Percentiles rank a stretch among this genome's conserved stretches.
Conservation (phyloP, 2,888 invertebrate species). For the Zelleria hepariella region DNA sequence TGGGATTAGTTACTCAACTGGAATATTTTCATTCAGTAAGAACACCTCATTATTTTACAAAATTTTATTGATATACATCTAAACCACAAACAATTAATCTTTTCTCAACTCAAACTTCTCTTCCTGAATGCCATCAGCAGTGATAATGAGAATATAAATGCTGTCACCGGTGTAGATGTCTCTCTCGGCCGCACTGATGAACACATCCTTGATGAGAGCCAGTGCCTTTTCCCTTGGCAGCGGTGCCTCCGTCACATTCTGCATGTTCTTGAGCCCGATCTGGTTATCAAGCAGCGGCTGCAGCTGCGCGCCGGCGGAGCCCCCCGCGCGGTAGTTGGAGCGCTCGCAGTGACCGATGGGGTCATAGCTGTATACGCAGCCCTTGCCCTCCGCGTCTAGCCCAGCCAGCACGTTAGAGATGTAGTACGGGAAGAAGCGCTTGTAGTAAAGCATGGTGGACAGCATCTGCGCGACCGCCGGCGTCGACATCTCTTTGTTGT, state of each 20-base stretch:
- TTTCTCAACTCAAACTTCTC: constrained; percentile 85
- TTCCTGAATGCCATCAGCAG: constrained; percentile 85
- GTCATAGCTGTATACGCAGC: constrained; percentile 96
- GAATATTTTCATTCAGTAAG: constrained; percentile 7
- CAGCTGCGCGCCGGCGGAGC: constrained; percentile 90
- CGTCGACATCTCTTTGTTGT: constrained; percentile 93
- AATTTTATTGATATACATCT: constrained; percentile 8
- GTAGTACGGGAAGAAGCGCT: constrained; percentile 98
- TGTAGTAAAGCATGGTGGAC: constrained; percentile 95
- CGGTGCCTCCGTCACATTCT: constrained; percentile 74
- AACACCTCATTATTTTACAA: constrained; percentile 5
- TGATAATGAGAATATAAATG: constrained; percentile 88
- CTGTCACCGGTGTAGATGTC: constrained; percentile 98
- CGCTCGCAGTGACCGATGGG: constrained; percentile 96
- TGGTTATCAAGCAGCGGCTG: constrained; percentile 98
- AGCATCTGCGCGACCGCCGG: constrained; percentile 96
- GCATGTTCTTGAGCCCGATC: constrained; percentile 91
- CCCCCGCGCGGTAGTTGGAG: constrained; percentile 87
- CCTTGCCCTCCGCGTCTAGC: constrained; percentile 92
- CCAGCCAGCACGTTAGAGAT: constrained; percentile 96
- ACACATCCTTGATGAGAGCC: constrained; percentile 92
- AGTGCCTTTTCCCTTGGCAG: constrained; percentile 86
- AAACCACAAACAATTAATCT: constrained; percentile 78
- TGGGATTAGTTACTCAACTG: constrained; percentile 15
- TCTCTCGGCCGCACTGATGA: constrained; percentile 97